Evolutionary conservation across 2,113 vertebrate genomes (phyloP), one percentile per base, ranked within the genome.

Genomic region (Brachyhypopomus occidentalis): DNA sequence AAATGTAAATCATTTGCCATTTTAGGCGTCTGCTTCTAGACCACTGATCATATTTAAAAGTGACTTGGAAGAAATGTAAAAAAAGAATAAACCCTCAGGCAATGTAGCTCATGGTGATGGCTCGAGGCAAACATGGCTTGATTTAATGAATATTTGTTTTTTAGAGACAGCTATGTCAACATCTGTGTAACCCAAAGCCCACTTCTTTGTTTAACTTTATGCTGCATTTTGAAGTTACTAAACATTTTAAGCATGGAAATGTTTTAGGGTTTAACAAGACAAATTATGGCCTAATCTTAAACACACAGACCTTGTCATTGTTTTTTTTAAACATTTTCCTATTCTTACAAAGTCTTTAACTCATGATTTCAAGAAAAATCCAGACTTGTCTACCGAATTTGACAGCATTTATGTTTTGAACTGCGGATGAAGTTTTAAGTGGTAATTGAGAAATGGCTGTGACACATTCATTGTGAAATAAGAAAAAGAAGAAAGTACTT

Each of bases 161-260:
- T 78, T 78, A 60, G 74, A 84, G 75, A 79, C 55, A 9, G 48
- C 36, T 45, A 45, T 75, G 36, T 62, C 62, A 79, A 75, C 82
- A 83, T 52, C 75, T 75, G 4, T 27, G n/a, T 67, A 45, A 60
- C 66, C 22, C 34, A 60, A 23, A 45, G 27, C 16, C 16, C 11
- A 2, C 16, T 69, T 70, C 8, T 55, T 67, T 70, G 60, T 77
- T 56, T 19, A 80, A 79, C 12, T 41, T 58, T 30, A 59, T 22
- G 69, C 60, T 36, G 48, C 41, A 77, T 79, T 58, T 69, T 84
- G 67, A 76, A 19, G 25, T 63, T n/a, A 84, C 9, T 75, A 79
- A 70, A 34, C 41, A 41, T 67, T 70, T 56, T 27, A 63, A 63
- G 58, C 30, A 41, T 66, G 5, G 60, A 52, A 79, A 75, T 45